These are phyloP conservation scores for Dendrocopos noguchii DNA, from an alignment of 2,113 vertebrate genomes.

Conservation along the genomic window DNA sequence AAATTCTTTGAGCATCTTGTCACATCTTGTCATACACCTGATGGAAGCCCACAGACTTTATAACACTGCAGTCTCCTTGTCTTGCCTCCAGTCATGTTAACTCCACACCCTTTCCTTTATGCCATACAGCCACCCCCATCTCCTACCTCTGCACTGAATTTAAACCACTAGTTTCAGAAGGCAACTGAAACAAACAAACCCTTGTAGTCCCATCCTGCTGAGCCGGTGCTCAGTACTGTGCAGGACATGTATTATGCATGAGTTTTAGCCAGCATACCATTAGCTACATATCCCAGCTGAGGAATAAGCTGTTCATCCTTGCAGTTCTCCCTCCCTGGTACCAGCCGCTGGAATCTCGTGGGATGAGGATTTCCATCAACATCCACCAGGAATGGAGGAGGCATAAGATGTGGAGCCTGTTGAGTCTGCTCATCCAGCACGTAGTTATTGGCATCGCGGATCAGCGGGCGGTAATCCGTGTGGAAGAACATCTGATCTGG, in stretches of 20 bases:
- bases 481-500: constrained; percentile 99
- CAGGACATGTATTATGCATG: not conserved
- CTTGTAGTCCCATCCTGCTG: not conserved
- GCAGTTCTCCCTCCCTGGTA: constrained; percentile 96
- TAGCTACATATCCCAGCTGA: constrained; percentile 95
- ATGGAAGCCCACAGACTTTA: not conserved
- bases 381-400: constrained; percentile 95
- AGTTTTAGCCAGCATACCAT: constrained; percentile 80
- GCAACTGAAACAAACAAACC: not conserved
- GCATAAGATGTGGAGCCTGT: constrained; percentile 99
- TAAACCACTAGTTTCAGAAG: not conserved
- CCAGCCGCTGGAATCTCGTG: constrained; percentile 89
- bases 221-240: not conserved
- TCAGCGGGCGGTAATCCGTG: constrained; percentile 97
- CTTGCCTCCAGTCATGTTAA: not conserved
- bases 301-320: constrained; percentile 97
- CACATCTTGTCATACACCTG: not conserved
- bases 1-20: not conserved
- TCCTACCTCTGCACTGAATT: not conserved
- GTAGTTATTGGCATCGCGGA: constrained; percentile 96
- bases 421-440: constrained; percentile 98
- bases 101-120: not conserved
- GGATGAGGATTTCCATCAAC: constrained; percentile 98
- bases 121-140: not conserved
- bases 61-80: not conserved